phyloP scores from a whole-genome alignment of 2,797 vertebrate species.

The Balearica regulorum region DNA sequence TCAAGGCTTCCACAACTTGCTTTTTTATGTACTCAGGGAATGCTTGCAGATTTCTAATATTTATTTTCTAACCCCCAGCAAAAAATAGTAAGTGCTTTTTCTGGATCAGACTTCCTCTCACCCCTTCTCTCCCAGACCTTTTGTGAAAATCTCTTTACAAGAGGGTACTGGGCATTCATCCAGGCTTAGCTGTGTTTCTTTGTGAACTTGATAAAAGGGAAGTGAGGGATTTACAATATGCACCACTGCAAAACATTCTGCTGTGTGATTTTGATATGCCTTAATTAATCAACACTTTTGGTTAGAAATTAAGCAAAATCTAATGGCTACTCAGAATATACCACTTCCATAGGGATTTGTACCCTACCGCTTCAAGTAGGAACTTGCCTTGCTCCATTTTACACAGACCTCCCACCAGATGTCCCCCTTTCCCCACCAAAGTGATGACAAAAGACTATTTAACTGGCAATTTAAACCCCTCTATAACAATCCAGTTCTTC shows the following conservation, averaged over 20 bases:
- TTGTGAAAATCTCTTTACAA: not conserved
- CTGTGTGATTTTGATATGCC: not conserved
- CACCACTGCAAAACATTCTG: not conserved
- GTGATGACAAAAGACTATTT: not conserved
- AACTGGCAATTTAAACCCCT: not conserved
- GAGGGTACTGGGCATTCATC: not conserved
- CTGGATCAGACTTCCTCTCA: not conserved
- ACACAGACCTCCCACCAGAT: constrained; percentile 26
- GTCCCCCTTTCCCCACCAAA: constrained; percentile 45
- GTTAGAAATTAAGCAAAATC: not conserved
- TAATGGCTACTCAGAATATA: not conserved
- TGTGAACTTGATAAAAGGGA: not conserved
- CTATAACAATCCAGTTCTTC: not conserved
- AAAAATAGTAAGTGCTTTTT: not conserved
- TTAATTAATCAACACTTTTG: not conserved
- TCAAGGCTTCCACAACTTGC: not conserved
- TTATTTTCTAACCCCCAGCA: not conserved
- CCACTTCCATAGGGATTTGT: not conserved
- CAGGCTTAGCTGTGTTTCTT: not conserved
- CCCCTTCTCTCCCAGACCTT: not conserved
- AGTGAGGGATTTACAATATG: not conserved
- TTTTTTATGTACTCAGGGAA: not conserved
- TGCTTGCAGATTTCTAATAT: not conserved
- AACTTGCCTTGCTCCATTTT: not conserved
- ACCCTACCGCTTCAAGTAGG: not conserved